Conservation (phyloP, 2,797 vertebrate species). For the Coregonus ussuriensis region DNA sequence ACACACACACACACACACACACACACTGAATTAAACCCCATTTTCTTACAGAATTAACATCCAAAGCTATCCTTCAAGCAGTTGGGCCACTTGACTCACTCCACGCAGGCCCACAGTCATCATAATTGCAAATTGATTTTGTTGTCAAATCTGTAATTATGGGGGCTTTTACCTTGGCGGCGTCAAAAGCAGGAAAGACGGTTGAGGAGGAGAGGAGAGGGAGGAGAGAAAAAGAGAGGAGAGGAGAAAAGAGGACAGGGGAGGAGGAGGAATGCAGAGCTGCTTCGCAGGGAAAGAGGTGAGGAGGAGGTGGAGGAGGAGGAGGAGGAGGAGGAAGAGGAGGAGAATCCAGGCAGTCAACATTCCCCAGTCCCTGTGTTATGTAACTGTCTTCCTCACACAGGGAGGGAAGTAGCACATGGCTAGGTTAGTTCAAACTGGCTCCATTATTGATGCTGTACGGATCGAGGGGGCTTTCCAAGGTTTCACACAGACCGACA, state of each 20-base stretch:
- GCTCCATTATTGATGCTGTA: conserved; percentile 74
- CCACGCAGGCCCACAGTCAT: conserved; percentile 52
- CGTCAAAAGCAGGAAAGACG: conserved; percentile 38
- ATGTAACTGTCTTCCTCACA: conserved; percentile 67
- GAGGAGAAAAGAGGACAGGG: not conserved
- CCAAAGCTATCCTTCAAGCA: conserved; percentile 40
- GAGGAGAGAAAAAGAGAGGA: conserved; percentile 7
- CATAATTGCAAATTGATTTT: conserved; percentile 63
- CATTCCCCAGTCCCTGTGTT: conserved; percentile 33
- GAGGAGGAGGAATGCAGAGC: not conserved
- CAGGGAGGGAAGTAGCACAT: conserved; percentile 25
- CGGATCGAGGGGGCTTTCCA: conserved; percentile 58
- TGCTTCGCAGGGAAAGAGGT: no score
- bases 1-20: no score
- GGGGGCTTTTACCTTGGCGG: conserved; percentile 38
- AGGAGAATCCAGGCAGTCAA: conserved; percentile 40
- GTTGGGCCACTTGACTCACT: conserved; percentile 24
- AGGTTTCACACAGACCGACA: conserved; percentile 39
- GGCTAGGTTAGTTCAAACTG: conserved; percentile 27
- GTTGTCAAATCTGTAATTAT: conserved; percentile 58
- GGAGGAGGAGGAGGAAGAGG: not conserved
- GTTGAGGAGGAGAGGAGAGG: conserved; percentile 1
- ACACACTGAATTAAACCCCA: not conserved
- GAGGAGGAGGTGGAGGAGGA: not conserved
- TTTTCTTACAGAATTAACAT: conserved; percentile 55